Evolutionary conservation across 2,888 invertebrate genomes (phyloP).

Genomic region (Bursaphelenchus okinawaensis): DNA sequence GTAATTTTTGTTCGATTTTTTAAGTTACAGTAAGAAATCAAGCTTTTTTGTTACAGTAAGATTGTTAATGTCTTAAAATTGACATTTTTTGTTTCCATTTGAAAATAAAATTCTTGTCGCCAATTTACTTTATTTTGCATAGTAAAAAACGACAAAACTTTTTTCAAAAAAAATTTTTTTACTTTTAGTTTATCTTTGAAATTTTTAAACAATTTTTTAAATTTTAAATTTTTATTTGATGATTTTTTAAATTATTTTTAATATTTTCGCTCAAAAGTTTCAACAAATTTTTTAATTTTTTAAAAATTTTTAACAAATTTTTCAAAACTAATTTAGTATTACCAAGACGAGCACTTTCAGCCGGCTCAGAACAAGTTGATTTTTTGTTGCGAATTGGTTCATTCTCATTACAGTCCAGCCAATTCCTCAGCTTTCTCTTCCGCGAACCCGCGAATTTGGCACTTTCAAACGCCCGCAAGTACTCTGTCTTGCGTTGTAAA

Average conservation of each 20-base stretch:
- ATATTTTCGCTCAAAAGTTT: no score
- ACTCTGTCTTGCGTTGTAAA: constrained; percentile 47
- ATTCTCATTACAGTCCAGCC: background rate
- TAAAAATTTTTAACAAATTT: no score
- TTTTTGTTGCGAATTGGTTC: background rate
- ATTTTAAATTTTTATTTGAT: background rate
- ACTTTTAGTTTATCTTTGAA: background rate
- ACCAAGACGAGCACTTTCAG: background rate
- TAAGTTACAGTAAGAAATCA: no score
- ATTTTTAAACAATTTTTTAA: background rate
- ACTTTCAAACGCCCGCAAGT: constrained; percentile 35
- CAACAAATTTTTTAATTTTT: background rate
- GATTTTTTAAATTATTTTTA: background rate
- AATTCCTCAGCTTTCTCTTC: constrained; percentile 43
- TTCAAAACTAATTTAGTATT: no score
- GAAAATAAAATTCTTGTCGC: no score
- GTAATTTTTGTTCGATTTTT: no score
- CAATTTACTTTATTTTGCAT: no score
- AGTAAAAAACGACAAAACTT: no score
- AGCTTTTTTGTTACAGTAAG: no score
- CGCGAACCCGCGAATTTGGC: constrained; percentile 43
- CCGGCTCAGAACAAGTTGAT: background rate
- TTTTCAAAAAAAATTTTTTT: background rate
- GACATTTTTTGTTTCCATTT: no score
- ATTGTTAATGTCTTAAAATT: no score